Evolutionary conservation across 1,140 invertebrate genomes (phyloP), one percentile per base, ranked within the genome.

Genomic region (Ditylenchus dipsaci): DNA sequence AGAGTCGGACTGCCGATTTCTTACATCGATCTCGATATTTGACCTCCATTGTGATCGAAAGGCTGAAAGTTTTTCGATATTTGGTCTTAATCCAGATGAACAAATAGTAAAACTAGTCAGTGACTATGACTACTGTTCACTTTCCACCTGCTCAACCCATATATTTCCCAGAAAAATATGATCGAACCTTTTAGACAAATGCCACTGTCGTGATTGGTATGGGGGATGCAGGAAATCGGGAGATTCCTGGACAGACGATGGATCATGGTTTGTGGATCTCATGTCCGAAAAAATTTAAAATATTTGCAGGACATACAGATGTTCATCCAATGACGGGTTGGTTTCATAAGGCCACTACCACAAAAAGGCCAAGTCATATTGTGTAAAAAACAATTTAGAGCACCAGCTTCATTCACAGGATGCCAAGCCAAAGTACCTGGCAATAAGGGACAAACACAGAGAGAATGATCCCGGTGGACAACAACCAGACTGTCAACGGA

Each of bases 121-220:
- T n/a, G n/a, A n/a, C n/a, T n/a, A n/a, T n/a, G n/a, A n/a, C n/a
- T n/a, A n/a, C n/a, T n/a, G n/a, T n/a, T n/a, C n/a, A n/a, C 33
- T 38, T 38, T 38, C 33, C 11, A 38, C 33, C 33, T 38, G 33
- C 11, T 38, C 33, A 38, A 11, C n/a, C n/a, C n/a, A n/a, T n/a
- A n/a, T n/a, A n/a, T n/a, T n/a, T n/a, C n/a, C n/a, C n/a, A n/a
- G n/a, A n/a, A n/a, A n/a, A n/a, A n/a, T n/a, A n/a, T n/a, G n/a
- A n/a, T n/a, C n/a, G n/a, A n/a, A n/a, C n/a, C n/a, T n/a, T 78
- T 61, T 49, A 82, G 80, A 59, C 13, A 60, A 68, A 13, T 81
- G 79, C 49, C 47, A 80, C 42, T 81, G 79, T 56, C 75, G 68
- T 15, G 79, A 81, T 67, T 81, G 81, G 81, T 82, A 81, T 63